phyloP scores from a whole-genome alignment of 2,888 invertebrate species.

The Thera britannica region DNA sequence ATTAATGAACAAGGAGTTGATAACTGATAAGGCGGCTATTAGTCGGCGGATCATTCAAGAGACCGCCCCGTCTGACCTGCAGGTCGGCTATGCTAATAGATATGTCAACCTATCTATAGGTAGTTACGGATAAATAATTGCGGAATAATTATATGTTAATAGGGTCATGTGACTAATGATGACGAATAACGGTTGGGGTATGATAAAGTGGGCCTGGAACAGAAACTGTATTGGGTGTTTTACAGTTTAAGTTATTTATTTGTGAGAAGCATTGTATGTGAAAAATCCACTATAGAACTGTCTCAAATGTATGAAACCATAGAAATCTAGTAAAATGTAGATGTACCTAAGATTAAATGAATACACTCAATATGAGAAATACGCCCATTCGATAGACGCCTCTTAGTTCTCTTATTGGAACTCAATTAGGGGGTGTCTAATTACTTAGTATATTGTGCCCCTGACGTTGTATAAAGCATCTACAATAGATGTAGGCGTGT shows the following conservation, averaged over 20 bases:
- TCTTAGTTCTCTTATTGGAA: no score
- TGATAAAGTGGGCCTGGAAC: constrained; percentile 19
- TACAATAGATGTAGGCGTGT: no score
- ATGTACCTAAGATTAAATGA: no score
- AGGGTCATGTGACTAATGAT: constrained; percentile 37
- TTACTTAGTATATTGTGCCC: no score
- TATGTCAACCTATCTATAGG: constrained; percentile 50
- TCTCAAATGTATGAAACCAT: no score
- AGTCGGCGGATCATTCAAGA: constrained; percentile 65
- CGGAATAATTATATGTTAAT: constrained; percentile 56
- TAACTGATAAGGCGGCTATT: constrained; percentile 69
- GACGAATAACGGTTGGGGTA: constrained; percentile 22
- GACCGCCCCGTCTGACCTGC: constrained; percentile 62
- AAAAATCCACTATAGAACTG: no score
- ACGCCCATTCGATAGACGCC: no score
- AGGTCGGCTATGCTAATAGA: constrained; percentile 44
- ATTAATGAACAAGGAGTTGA: constrained; percentile 73
- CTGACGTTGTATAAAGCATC: no score
- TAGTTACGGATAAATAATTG: constrained; percentile 68
- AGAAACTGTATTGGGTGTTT: constrained; percentile 7
- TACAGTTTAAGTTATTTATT: background rate
- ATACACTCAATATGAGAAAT: no score
- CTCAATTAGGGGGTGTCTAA: no score
- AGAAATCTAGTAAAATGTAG: no score
- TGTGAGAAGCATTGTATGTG: no score